These are phyloP conservation scores for Nesoenas mayeri DNA, from an alignment of 2,113 vertebrate species.

Conservation along the genomic window DNA sequence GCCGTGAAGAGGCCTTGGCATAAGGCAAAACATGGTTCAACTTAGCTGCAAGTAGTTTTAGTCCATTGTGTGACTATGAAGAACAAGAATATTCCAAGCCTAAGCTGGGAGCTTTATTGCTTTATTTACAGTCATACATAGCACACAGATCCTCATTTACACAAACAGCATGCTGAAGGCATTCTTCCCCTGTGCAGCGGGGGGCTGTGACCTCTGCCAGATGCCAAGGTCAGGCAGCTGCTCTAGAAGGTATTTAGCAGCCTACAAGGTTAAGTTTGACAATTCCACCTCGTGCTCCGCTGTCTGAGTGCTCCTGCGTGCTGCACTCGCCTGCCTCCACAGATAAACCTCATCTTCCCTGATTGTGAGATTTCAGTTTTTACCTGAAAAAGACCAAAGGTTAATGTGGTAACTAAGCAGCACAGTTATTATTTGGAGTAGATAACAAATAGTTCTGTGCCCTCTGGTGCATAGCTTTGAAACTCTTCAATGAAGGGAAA, in stretches of 20 bases:
- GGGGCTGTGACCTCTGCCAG: conserved; percentile 24
- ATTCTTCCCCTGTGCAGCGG: not conserved
- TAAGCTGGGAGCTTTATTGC: not conserved
- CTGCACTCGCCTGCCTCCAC: not conserved
- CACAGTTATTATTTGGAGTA: conserved; percentile 25
- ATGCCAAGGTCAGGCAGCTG: conserved; percentile 2
- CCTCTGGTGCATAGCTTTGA: not conserved
- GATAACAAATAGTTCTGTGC: conserved; percentile 33
- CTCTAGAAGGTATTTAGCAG: conserved; percentile 36
- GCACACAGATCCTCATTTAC: not conserved
- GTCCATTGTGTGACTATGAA: not conserved
- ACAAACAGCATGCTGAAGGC: not conserved
- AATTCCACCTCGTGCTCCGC: not conserved
- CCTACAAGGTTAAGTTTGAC: conserved; percentile 25
- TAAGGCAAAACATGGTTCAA: not conserved
- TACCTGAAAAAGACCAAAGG: conserved; percentile 28
- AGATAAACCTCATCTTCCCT: conserved; percentile 30
- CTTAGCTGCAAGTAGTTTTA: not conserved
- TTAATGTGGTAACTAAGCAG: conserved; percentile 50
- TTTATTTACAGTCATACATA: not conserved
- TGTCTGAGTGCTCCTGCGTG: not conserved
- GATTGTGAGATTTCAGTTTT: conserved; percentile 11
- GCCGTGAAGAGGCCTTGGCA: not conserved
- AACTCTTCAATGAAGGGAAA: not conserved
- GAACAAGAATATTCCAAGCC: not conserved